phyloP scores from a whole-genome alignment of 92 coral and sea anemone species.

The Porites rus region DNA sequence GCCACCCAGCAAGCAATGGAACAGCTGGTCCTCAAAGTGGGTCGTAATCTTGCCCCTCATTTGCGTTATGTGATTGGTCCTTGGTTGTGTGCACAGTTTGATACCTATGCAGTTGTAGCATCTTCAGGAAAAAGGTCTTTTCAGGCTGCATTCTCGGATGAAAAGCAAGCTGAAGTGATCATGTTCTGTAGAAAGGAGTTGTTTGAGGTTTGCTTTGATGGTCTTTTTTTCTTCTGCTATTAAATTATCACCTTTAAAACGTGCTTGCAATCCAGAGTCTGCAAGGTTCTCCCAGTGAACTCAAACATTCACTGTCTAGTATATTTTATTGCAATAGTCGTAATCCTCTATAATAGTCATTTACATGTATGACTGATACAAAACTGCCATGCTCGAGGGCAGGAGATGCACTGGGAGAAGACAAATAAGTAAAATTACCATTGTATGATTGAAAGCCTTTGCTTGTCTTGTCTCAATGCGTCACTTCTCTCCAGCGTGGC shows the following conservation, averaged over 20 bases:
- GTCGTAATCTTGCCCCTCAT: slow-evolving; percentile 95
- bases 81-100: slow-evolving; percentile 95
- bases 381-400: too few species aligned
- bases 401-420: too few species aligned
- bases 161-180: slow-evolving; percentile 85
- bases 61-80: slow-evolving; percentile 88
- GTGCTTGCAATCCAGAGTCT: not conserved
- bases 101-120: slow-evolving; percentile 89
- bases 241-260: not conserved
- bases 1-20: slow-evolving; percentile 97
- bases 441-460: too few species aligned
- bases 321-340: too few species aligned
- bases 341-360: too few species aligned
- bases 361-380: too few species aligned
- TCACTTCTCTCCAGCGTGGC: too few species aligned
- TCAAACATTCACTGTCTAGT: not conserved
- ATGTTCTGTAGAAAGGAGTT: slow-evolving; percentile 90
- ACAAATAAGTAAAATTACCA: too few species aligned
- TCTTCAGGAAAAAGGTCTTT: slow-evolving; percentile 88
- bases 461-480: too few species aligned
- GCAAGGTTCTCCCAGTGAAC: too few species aligned
- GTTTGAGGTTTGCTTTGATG: slow-evolving; percentile 65
- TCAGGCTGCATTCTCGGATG: slow-evolving; percentile 85
- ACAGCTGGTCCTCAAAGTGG: slow-evolving; percentile 84
- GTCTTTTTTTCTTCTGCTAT: too few species aligned